Conservation (phyloP, 2,797 vertebrate species). For the Antrozous pallidus region DNA sequence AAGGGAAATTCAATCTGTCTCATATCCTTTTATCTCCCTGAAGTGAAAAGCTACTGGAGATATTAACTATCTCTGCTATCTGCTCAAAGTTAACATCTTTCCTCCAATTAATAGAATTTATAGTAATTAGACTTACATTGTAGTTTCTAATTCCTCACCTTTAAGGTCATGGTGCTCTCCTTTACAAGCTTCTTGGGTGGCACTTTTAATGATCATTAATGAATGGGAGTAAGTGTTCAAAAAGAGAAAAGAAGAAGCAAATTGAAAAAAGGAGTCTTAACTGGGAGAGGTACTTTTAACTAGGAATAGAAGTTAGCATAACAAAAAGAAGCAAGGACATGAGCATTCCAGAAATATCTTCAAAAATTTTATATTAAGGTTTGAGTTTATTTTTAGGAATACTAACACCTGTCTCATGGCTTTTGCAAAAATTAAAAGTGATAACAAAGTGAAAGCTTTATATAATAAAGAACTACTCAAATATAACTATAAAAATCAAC, state of each 20-base stretch:
- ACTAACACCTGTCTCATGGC: not conserved
- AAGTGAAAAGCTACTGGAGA: not conserved
- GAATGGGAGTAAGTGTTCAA: not conserved
- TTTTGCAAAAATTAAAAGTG: not conserved
- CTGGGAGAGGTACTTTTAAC: not conserved
- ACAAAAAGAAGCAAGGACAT: not conserved
- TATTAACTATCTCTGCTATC: slow-evolving; percentile 7
- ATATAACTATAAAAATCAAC: not conserved
- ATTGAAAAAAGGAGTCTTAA: not conserved
- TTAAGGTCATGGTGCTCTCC: not conserved
- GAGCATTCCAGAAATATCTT: not conserved
- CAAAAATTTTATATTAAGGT: slow-evolving; percentile 14
- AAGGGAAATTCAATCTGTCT: not conserved
- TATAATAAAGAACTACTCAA: not conserved
- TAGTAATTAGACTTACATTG: not conserved
- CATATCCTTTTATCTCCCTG: not conserved
- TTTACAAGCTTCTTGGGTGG: not conserved
- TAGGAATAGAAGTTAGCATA: not conserved
- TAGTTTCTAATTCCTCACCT: slow-evolving; percentile 16
- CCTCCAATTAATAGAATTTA: not conserved
- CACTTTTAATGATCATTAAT: not conserved
- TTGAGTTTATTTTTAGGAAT: not conserved
- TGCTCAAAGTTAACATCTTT: slow-evolving; percentile 1
- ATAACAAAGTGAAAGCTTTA: not conserved
- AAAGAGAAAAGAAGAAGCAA: not conserved